phyloP scores from a whole-genome alignment of 2,888 invertebrate genomes.

The Pseudolycoriella hygida region DNA sequence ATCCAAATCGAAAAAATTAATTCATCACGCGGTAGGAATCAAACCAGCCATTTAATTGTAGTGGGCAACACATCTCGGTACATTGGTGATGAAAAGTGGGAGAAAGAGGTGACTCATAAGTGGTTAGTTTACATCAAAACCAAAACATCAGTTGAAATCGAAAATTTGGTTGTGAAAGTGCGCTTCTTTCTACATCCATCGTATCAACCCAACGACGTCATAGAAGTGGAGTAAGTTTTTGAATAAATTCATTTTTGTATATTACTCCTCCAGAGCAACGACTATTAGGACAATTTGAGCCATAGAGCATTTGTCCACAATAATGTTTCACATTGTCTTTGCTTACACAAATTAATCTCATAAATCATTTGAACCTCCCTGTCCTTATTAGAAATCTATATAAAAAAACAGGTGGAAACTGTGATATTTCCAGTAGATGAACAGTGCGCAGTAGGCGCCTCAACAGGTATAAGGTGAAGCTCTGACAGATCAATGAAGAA shows the following conservation, averaged over 20 bases:
- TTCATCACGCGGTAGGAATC: slow-evolving; percentile 33
- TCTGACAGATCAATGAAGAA: no score
- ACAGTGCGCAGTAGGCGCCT: no score
- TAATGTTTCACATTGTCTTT: no score
- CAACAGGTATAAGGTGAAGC: no score
- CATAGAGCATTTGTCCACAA: no score
- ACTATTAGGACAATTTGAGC: no score
- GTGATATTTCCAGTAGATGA: no score
- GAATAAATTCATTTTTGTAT: not conserved
- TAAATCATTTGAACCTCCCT: no score
- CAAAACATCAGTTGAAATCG: slow-evolving; percentile 38
- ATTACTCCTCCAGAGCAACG: no score
- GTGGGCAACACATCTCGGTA: slow-evolving; percentile 67
- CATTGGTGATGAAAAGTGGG: slow-evolving; percentile 44
- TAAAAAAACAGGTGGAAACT: no score
- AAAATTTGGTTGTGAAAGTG: slow-evolving; percentile 50
- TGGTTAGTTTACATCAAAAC: slow-evolving; percentile 81
- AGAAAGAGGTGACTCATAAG: slow-evolving; percentile 62
- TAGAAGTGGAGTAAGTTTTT: slow-evolving; percentile 48
- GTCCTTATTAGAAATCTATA: no score
- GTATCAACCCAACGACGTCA: slow-evolving; percentile 71
- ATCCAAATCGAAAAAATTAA: slow-evolving; percentile 30
- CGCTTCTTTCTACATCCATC: slow-evolving; percentile 69
- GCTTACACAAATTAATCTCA: no score
- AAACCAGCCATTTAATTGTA: slow-evolving; percentile 35